These are phyloP conservation scores for Siniperca scherzeri DNA, from an alignment of 2,797 vertebrate species.

Conservation along the genomic window DNA sequence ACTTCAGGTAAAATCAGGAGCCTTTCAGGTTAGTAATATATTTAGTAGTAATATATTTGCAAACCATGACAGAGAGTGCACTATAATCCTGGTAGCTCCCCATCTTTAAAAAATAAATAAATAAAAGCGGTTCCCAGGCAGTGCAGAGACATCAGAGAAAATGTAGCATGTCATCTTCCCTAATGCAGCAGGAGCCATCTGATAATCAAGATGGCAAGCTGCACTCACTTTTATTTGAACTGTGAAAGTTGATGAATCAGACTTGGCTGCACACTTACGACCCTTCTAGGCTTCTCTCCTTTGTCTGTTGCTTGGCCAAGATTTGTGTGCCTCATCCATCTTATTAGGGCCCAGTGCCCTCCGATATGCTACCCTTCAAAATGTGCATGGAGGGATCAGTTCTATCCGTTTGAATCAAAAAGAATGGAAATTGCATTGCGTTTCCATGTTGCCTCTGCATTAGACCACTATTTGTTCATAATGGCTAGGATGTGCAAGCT, in stretches of 20 bases:
- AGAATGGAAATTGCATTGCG: conserved; percentile 31
- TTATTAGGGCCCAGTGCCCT: conserved; percentile 64
- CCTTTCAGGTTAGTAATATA: conserved; percentile 36
- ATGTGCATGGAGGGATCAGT: conserved; percentile 55
- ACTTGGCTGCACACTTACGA: conserved; percentile 69
- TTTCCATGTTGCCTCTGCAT: conserved; percentile 2
- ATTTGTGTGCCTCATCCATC: conserved; percentile 62
- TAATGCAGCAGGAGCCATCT: conserved; percentile 74
- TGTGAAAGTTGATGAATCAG: conserved; percentile 81
- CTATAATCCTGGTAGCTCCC: conserved; percentile 33
- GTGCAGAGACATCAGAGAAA: conserved; percentile 68
- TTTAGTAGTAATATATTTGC: conserved; percentile 45
- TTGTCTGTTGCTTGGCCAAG: conserved; percentile 65
- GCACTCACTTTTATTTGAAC: conserved; percentile 75
- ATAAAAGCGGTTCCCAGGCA: conserved; percentile 27
- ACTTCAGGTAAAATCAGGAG: conserved; percentile 8
- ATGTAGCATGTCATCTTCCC: conserved; percentile 67
- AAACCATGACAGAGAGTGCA: conserved; percentile 40
- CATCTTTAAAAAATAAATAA: conserved; percentile 20
- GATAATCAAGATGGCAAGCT: conserved; percentile 79
- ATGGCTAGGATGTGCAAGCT: background rate
- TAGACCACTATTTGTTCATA: background rate
- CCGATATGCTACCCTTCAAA: conserved; percentile 52
- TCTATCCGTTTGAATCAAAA: conserved; percentile 61
- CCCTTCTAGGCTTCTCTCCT: conserved; percentile 47